Conservation (phyloP, 2,113 vertebrate species). For the Eleginops maclovinus region DNA sequence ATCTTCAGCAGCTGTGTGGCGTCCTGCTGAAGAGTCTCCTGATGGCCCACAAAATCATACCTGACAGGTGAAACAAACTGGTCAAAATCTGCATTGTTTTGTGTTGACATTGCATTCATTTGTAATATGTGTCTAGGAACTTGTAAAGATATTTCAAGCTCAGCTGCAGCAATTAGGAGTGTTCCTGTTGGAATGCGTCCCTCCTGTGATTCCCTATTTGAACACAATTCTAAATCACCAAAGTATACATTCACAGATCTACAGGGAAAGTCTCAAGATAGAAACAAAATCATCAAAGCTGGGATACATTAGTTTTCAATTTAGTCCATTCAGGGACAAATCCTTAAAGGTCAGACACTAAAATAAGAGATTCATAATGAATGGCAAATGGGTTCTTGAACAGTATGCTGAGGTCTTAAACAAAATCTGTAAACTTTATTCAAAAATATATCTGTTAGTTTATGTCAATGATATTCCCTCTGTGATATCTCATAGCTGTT, state of each 20-base stretch:
- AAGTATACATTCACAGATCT: background rate
- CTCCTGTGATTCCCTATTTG: background rate
- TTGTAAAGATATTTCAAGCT: too few relatives aligned
- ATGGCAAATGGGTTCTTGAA: background rate
- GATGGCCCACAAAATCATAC: conserved; percentile 69
- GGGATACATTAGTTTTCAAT: background rate
- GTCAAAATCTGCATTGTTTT: background rate
- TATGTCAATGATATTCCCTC: too few relatives aligned
- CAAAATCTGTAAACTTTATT: too few relatives aligned
- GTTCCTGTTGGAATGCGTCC: background rate
- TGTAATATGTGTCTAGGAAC: background rate
- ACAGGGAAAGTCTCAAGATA: background rate
- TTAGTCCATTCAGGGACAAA: background rate
- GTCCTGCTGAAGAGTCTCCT: conserved; percentile 56
- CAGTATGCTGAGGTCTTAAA: too few relatives aligned
- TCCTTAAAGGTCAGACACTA: background rate
- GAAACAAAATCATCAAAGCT: background rate
- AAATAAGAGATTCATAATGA: background rate
- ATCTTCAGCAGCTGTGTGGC: conserved; percentile 26
- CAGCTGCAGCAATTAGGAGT: background rate
- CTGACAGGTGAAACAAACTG: conserved; percentile 13
- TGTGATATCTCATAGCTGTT: too few relatives aligned
- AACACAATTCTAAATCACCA: background rate
- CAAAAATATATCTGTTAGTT: too few relatives aligned
- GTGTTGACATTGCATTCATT: background rate